Base-by-base conservation (phyloP, 2,888 invertebrate species). In the Drosophila basisetae region DNA sequence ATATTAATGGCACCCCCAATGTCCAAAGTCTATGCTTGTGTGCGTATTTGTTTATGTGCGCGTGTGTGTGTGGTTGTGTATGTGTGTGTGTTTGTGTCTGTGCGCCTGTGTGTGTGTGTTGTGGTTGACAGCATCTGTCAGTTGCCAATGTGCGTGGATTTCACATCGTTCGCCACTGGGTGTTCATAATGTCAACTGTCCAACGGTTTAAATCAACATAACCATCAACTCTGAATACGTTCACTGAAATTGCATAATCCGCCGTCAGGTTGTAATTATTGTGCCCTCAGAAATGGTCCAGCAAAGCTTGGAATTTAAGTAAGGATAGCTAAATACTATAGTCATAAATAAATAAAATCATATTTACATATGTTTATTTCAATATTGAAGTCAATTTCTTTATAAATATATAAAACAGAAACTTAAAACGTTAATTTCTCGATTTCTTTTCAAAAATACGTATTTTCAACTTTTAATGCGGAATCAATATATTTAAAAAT, bases 81-180 rank as follows among this genome's bases (percentile, higher is more conserved):
- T 68, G 50, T 62, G 50, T 66, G n/a, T 55, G 31, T 68, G 50
- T 60, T 47, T 68, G 47, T 80, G 55, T 78, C 71, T 78, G 77
- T 80, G 74, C 22, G 22, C 22, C 22, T 22, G 50, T 68, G 47
- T 80, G 55, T 78, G 72, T 78, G 77, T 80, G 74, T 83, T 88
- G 85, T 85, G 87, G 89, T 77, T 90, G 91, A 89, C 88, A 89
- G 89, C 88, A 89, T 89, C 89, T 89, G 88, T 91, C 89, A 91
- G 75, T 90, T 86, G 90, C 87, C 90, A 90, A 80, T 78, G 63
- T 37, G 43, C 69, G 61, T 59, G 58, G 77, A 37, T 47, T 63
- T 50, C 53, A 53, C 39, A 31, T 63, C 37, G 58, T 61, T 58
- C 37, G 54, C 72, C 60, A 59, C 59, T 67, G 67, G 62, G 63